Percentiles rank a stretch among this genome's conserved stretches.
Evolutionary conservation across 2,888 invertebrate species (phyloP).

Genomic region (Acronicta psi): DNA sequence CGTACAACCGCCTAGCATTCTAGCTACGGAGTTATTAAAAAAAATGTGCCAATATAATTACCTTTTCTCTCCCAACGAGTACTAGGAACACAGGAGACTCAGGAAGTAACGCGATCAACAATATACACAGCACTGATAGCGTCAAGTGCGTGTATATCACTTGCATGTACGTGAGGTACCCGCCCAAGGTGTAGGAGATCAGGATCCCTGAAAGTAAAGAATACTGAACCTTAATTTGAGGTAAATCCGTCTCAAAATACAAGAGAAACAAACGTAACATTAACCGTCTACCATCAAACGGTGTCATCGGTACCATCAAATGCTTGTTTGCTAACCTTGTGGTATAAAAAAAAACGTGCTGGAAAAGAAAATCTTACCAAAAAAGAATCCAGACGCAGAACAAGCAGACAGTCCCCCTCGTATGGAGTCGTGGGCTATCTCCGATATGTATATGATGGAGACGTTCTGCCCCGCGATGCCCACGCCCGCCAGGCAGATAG

Average conservation of each 20-base stretch:
- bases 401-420: constrained; percentile 76
- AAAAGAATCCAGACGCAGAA: constrained; percentile 71
- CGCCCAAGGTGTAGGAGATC: constrained; percentile 74
- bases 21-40: background rate
- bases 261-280: too few species aligned
- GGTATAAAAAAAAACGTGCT: too few species aligned
- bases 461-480: constrained; percentile 81
- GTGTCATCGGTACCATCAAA: too few species aligned
- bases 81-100: constrained; percentile 74
- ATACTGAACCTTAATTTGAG: background rate
- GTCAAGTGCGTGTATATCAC: constrained; percentile 66
- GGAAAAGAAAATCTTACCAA: too few species aligned
- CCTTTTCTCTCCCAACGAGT: constrained; percentile 68
- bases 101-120: constrained; percentile 62
- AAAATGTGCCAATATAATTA: constrained; percentile 38
- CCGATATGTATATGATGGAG: constrained; percentile 77
- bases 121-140: constrained; percentile 62
- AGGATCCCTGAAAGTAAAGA: constrained; percentile 57
- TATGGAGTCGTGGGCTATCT: constrained; percentile 79
- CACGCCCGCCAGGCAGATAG: constrained; percentile 70
- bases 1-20: too few species aligned
- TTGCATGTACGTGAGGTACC: constrained; percentile 70
- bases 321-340: too few species aligned
- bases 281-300: too few species aligned
- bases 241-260: background rate